Evolutionary conservation across 1,140 invertebrate genomes (phyloP).

Genomic region (Leptestheria dahalacensis): DNA sequence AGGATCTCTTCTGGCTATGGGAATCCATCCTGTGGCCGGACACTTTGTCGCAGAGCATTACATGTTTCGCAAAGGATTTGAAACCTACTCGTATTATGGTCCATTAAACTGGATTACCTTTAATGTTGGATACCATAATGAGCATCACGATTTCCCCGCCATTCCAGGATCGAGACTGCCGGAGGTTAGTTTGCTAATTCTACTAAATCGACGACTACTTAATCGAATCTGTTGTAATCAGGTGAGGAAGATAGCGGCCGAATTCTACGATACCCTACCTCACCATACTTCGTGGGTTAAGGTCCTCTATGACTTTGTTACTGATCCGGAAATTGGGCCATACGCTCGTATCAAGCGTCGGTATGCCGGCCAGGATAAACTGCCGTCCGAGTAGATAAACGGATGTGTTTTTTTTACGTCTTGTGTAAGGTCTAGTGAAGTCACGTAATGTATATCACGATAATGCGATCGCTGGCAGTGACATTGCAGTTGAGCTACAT

Average conservation of each 20-base stretch:
- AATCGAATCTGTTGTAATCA: constrained; percentile 25
- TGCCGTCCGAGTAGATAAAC: not conserved
- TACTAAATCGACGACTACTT: not conserved
- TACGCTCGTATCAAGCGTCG: constrained; percentile 84
- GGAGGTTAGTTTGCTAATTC: constrained; percentile 40
- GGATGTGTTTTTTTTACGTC: not conserved
- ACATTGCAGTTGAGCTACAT: too few species aligned
- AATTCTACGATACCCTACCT: constrained; percentile 90
- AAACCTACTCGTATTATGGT: constrained; percentile 98
- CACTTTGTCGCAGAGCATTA: constrained; percentile 99
- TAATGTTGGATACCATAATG: constrained; percentile 92
- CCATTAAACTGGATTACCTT: constrained; percentile 94
- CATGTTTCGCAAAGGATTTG: constrained; percentile 92
- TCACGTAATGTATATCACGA: too few species aligned
- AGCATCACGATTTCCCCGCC: constrained; percentile 93
- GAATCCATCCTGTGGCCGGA: constrained; percentile 91
- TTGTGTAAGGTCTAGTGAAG: too few species aligned
- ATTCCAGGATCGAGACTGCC: constrained; percentile 84
- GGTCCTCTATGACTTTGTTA: constrained; percentile 91
- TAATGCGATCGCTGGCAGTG: too few species aligned
- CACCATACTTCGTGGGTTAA: constrained; percentile 84
- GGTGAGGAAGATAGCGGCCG: constrained; percentile 84
- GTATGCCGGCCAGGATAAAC: not conserved
- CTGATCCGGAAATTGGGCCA: constrained; percentile 89
- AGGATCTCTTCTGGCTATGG: constrained; percentile 89